A percentile compares a stretch with the other conserved stretches of the same genome.
phyloP scores from a whole-genome alignment of 1,140 invertebrate species.

The Rhopalosiphum padi region DNA sequence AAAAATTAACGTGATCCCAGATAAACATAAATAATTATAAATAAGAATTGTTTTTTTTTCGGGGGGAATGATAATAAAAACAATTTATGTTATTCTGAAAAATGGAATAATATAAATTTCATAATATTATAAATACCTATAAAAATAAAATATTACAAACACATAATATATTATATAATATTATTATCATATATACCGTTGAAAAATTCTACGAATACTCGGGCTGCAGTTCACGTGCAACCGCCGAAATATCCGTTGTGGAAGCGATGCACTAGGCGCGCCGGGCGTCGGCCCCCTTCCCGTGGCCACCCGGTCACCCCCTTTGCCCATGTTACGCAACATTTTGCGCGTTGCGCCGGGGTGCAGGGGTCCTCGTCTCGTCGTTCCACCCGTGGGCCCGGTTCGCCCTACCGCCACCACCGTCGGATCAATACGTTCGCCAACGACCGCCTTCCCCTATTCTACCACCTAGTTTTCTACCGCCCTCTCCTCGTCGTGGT shows the following conservation, averaged over 20 bases:
- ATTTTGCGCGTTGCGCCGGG: slow-evolving; percentile 46
- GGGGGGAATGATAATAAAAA: not conserved
- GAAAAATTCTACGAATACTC: not conserved
- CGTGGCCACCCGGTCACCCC: not conserved
- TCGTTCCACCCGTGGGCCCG: not conserved
- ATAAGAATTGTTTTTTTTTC: not conserved
- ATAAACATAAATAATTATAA: not conserved
- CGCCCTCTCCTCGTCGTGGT: not conserved
- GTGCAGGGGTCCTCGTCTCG: not conserved
- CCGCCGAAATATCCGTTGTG: not conserved
- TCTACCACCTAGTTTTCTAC: not conserved
- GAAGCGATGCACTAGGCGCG: not conserved
- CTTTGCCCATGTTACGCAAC: slow-evolving; percentile 26
- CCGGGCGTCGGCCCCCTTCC: not conserved
- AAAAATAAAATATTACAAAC: too few relatives aligned
- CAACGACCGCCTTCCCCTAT: not conserved
- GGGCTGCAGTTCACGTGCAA: not conserved
- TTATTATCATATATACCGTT: not conserved
- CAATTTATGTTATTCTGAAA: not conserved
- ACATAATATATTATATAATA: not conserved
- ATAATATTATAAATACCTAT: not conserved
- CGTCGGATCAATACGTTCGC: slow-evolving; percentile 33
- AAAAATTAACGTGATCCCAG: not conserved
- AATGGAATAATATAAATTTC: not conserved
- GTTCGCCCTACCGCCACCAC: not conserved